These are phyloP conservation scores for Drosophila bifasciata DNA, from an alignment of 1,140 invertebrate species.

Conservation along the genomic window DNA sequence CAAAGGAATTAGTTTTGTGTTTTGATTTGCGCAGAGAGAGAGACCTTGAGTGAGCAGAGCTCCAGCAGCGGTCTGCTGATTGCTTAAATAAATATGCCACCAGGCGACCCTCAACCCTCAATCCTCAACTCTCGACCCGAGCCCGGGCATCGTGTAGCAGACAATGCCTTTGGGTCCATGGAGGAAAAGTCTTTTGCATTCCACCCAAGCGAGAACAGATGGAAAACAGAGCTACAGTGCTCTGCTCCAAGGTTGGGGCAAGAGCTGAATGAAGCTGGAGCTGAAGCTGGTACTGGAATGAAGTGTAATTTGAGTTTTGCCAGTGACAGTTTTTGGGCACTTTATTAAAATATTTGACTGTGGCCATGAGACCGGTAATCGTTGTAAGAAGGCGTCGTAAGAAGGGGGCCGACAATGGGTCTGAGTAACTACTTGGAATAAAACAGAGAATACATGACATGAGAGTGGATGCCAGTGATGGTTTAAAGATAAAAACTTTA, in stretches of 20 bases:
- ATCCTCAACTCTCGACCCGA: conserved; percentile 8
- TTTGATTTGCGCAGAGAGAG: conserved; percentile 75
- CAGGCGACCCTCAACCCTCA: conserved; percentile 40
- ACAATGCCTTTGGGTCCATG: conserved; percentile 68
- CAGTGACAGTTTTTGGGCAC: conserved; percentile 75
- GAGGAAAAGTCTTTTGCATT: conserved; percentile 53
- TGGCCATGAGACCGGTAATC: conserved; percentile 58
- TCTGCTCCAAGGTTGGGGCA: not conserved
- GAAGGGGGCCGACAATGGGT: conserved; percentile 13
- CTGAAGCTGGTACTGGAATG: conserved; percentile 20
- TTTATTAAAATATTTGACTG: conserved; percentile 76
- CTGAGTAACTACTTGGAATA: conserved; percentile 13
- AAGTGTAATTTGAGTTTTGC: conserved; percentile 75
- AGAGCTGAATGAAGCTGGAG: not conserved
- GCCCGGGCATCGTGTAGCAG: conserved; percentile 62
- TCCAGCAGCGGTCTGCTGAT: conserved; percentile 74
- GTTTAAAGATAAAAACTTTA: too few species aligned
- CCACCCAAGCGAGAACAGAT: conserved; percentile 46
- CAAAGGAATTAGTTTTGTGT: conserved; percentile 82
- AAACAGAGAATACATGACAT: conserved; percentile 5
- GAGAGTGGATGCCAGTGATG: conserved; percentile 9
- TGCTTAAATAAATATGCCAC: conserved; percentile 81
- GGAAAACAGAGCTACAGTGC: conserved; percentile 6
- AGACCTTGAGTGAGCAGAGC: conserved; percentile 27
- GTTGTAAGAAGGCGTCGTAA: conserved; percentile 43